These are phyloP conservation scores for Crotalus horridus DNA, from an alignment of 2,113 vertebrate species.

Conservation along the genomic window DNA sequence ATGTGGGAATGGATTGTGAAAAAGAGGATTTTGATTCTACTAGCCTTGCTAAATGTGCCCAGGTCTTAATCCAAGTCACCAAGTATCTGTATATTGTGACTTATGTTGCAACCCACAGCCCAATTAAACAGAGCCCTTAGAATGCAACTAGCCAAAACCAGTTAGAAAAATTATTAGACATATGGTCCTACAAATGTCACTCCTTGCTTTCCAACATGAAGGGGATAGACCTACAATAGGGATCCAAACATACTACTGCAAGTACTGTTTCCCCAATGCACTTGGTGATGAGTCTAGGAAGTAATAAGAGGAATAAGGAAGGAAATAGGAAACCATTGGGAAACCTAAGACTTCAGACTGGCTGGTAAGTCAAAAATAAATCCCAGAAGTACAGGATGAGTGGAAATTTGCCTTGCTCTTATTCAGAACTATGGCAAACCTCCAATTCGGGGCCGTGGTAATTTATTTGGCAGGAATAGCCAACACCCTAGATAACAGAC, in stretches of 20 bases:
- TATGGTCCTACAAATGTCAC: not conserved
- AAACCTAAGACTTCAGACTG: not conserved
- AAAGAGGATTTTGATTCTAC: not conserved
- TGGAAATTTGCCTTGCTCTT: not conserved
- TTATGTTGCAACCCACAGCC: not conserved
- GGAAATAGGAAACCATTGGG: not conserved
- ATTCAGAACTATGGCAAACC: not conserved
- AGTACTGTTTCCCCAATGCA: not conserved
- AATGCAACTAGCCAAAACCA: not conserved
- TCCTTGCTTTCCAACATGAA: not conserved
- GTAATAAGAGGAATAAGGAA: not conserved
- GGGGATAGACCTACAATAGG: not conserved
- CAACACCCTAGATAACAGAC: too few species aligned
- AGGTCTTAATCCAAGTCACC: not conserved
- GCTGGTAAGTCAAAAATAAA: too few species aligned
- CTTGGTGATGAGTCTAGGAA: not conserved
- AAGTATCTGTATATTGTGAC: not conserved
- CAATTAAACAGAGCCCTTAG: not conserved
- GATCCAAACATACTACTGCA: not conserved
- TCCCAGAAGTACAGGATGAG: not conserved
- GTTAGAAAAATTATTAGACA: not conserved
- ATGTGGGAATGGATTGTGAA: not conserved
- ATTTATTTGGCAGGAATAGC: not conserved
- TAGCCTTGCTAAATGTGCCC: not conserved
- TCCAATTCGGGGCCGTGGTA: not conserved